Evolutionary conservation across 2,797 vertebrate genomes (phyloP), one percentile per base, ranked within the genome.

Genomic region (Acridotheres tristis): DNA sequence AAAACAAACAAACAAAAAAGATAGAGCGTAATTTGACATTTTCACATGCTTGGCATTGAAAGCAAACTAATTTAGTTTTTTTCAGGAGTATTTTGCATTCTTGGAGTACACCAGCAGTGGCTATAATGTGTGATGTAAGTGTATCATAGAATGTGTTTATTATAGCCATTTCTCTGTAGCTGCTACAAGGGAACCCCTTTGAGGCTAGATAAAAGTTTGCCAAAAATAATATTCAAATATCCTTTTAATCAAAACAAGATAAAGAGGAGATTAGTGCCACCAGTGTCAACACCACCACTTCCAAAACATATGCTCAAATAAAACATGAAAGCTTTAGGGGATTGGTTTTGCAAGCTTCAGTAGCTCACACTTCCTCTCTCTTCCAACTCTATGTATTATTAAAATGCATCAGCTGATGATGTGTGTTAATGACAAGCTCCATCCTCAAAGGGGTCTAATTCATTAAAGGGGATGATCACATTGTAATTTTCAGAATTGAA

Each of bases 301-400:
- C 85, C 94, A 90, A 94, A 95, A 97, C 90, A 97, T 94, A 97
- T 96, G 96, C 96, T 97, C 95, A 94, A 96, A 96, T 96, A 96
- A 96, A 95, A 96, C 96, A 97, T 92, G 88, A 97, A 97, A 96
- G 92, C 96, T 95, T 94, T 54, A 77, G 93, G 89, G 94, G 76
- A 91, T 89, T 94, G 93, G 89, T 93, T 97, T 95, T 94, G 91
- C 94, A 96, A 94, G 94, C 96, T 95, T 95, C 95, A 95, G 92
- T 95, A 94, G 94, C 78, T 97, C 79, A 58, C 71, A 67, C 91
- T 96, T 96, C 90, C 94, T 94, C 84, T 90, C 82, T 86, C 91
- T 94, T 89, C 94, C 89, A 94, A 87, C 91, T 88, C 84, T 62
- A 93, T 94, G 92, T 96, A 91, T 96, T 94, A 97, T 96, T 96